Evolutionary conservation across 1,140 invertebrate species (phyloP), one percentile per base, ranked within the genome.

Genomic region (Lamellibrachia luymesi): DNA sequence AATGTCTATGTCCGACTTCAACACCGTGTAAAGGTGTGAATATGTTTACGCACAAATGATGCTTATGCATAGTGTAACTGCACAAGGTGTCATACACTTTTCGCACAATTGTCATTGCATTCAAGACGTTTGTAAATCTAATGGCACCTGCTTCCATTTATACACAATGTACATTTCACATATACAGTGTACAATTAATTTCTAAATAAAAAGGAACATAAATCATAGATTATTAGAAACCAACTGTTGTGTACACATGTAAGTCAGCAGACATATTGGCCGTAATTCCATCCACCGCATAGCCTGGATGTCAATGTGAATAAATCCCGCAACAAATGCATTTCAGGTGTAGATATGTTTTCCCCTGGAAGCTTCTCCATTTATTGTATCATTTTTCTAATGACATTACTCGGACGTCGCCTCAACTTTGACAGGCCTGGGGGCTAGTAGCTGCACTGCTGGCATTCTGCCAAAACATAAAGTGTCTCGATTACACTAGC

Each of bases 381-480:
- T 80, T 80, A 80, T 80, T 80, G 64, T 80, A 80, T 80, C 64
- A 22, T 80, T 80, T 80, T 80, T 80, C 64, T 80, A 80, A 80
- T 80, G 64, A 80, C 64, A 80, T 80, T 80, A 80, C 64, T 80
- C 17, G 64, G 64, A 80, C 64, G 64, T 80, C 4, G 64, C 17
- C 64, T 80, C 64, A 80, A 22, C 13, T 80, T 80, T 80, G 64
- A 80, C 64, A 80, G 64, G 38, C 64, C 64, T 22, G 64, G 64
- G 7, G 8, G 64, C 17, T 13, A 10, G 17, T 17, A 22, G 64
- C 25, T 22, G 25, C 13, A 80, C 7, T 1, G 64, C 25, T 80
- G 64, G 64, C 64, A 80, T 22, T 8, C 6, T 80, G 64, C 64
- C 64, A 80, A 80, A 80, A 10, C 64, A 80, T 80, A 80, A 80